Percentiles rank a stretch among this genome's conserved stretches.
These are phyloP conservation scores for Polydrusus pterygomalis DNA, from an alignment of 2,888 invertebrate species.

Conservation along the genomic window DNA sequence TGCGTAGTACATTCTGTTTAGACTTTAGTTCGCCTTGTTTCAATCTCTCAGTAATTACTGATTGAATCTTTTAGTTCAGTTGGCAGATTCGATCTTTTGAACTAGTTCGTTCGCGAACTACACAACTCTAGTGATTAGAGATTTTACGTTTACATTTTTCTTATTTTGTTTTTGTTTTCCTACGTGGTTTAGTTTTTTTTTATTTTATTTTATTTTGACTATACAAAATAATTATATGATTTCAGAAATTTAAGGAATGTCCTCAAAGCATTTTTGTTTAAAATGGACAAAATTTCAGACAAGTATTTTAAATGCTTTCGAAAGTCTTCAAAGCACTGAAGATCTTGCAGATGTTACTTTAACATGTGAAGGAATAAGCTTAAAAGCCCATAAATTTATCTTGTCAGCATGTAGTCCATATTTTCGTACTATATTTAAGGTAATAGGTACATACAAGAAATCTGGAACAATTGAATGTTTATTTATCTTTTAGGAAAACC, in stretches of 20 bases:
- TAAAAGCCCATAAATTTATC: conserved; percentile 85
- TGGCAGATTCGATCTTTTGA: too few relatives aligned
- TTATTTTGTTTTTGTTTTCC: conserved; percentile 48
- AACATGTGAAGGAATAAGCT: conserved; percentile 82
- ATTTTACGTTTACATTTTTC: conserved; percentile 40
- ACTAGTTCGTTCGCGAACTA: too few relatives aligned
- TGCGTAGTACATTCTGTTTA: too few relatives aligned
- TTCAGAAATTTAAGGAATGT: conserved; percentile 53
- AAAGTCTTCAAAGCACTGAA: conserved; percentile 81
- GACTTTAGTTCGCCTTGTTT: too few relatives aligned
- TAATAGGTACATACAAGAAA: conserved; percentile 62
- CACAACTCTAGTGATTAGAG: too few relatives aligned
- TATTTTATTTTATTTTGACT: conserved; percentile 10
- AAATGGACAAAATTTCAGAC: conserved; percentile 85
- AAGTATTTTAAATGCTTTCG: conserved; percentile 81
- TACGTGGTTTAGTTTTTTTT: conserved; percentile 48
- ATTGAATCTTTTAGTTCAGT: too few relatives aligned
- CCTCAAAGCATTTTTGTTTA: conserved; percentile 80
- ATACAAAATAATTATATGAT: conserved; percentile 30
- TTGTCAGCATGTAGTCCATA: conserved; percentile 85
- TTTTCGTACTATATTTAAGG: conserved; percentile 84
- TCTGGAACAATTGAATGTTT: too few relatives aligned
- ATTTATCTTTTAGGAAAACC: conserved; percentile 77
- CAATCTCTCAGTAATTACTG: too few relatives aligned
- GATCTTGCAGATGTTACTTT: conserved; percentile 84